These are phyloP conservation scores for Eurystomus glaucurus DNA, from an alignment of 2,797 vertebrate genomes.

Conservation along the genomic window DNA sequence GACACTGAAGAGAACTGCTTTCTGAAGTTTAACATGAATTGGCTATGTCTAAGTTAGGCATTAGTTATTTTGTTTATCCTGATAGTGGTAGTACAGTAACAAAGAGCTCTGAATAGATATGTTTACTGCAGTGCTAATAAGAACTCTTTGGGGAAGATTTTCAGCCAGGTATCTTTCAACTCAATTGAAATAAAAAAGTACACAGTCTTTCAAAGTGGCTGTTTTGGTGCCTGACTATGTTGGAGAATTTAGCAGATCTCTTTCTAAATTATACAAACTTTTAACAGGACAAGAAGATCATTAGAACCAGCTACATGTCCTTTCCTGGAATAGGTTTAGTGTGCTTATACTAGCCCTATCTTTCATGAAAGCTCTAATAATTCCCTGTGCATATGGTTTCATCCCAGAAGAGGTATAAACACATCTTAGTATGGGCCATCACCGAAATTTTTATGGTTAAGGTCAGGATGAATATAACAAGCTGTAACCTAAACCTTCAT, in stretches of 20 bases:
- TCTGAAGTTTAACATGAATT: neutral
- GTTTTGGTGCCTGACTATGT: neutral
- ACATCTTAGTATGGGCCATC: neutral
- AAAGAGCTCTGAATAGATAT: neutral
- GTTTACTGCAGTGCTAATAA: neutral
- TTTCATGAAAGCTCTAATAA: neutral
- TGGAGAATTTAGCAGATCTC: neutral
- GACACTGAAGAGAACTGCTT: neutral
- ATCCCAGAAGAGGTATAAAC: conserved; percentile 11
- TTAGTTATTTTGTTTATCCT: neutral
- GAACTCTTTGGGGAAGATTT: neutral
- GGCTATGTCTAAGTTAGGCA: neutral
- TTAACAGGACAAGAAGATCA: neutral
- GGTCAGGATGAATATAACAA: conserved; percentile 16
- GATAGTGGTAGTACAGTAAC: neutral
- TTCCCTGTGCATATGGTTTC: neutral
- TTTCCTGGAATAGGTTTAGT: neutral
- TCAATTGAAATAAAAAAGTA: neutral
- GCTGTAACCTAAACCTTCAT: neutral
- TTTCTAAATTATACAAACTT: neutral
- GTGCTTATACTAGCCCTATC: neutral
- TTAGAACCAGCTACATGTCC: neutral
- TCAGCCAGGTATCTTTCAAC: neutral
- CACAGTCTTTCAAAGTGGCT: neutral
- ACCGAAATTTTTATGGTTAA: neutral